These are phyloP conservation scores for Epirrhoe alternata DNA, from an alignment of 2,888 invertebrate genomes.

Conservation along the genomic window DNA sequence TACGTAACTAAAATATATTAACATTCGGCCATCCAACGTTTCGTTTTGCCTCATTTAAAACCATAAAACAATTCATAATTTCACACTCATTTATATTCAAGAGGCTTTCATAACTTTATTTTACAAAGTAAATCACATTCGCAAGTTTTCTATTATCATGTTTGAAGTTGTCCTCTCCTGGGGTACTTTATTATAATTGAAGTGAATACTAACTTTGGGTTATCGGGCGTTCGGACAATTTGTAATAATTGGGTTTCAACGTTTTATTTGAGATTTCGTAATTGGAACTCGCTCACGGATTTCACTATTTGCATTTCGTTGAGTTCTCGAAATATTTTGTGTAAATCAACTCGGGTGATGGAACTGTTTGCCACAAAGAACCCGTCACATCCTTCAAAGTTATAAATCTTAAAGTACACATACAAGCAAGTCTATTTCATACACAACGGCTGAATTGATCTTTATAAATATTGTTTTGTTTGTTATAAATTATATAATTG, in stretches of 20 bases:
- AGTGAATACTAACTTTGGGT: constrained; percentile 36
- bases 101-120: not conserved
- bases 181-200: constrained; percentile 38
- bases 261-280: constrained; percentile 22
- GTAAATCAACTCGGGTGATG: not conserved
- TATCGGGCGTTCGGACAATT: constrained; percentile 25
- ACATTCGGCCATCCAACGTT: not conserved
- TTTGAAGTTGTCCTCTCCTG: constrained; percentile 46
- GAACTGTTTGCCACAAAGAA: no score
- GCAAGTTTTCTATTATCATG: constrained; percentile 45
- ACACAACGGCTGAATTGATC: no score
- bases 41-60: not conserved
- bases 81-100: not conserved
- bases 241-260: constrained; percentile 25
- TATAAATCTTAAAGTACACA: no score
- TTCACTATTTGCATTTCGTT: not conserved
- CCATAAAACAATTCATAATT: not conserved
- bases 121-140: constrained; percentile 10
- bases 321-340: not conserved
- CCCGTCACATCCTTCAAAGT: no score
- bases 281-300: constrained; percentile 12
- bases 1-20: no score
- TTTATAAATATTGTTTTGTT: no score
- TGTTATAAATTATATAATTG: no score
- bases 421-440: no score